A percentile compares a stretch with the other conserved stretches of the same genome.
Evolutionary conservation across 2,888 invertebrate genomes (phyloP).

Genomic region (Idaea dimidiata): DNA sequence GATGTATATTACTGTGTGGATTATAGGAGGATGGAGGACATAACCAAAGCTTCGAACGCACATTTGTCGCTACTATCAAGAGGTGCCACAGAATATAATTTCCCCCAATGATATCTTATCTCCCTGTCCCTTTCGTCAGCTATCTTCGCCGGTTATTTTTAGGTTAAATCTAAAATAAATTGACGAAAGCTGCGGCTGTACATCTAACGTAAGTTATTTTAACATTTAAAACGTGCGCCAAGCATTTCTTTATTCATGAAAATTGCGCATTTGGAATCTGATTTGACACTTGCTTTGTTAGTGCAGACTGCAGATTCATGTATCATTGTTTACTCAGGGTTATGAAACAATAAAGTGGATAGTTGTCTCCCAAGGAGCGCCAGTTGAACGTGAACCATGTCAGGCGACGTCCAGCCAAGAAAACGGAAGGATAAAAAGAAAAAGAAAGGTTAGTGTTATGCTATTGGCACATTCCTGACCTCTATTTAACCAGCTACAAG

Average conservation of each 20-base stretch:
- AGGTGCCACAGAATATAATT: not conserved
- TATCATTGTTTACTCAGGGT: slow-evolving; percentile 72
- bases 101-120: slow-evolving; percentile 15
- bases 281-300: slow-evolving; percentile 41
- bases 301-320: slow-evolving; percentile 54
- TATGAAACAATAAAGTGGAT: slow-evolving; percentile 73
- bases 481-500: not conserved
- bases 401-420: slow-evolving; percentile 92
- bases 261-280: slow-evolving; percentile 70
- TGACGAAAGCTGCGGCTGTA: slow-evolving; percentile 65
- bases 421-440: slow-evolving; percentile 92
- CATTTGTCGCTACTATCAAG: not conserved
- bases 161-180: slow-evolving; percentile 80
- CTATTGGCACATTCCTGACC: slow-evolving; percentile 13
- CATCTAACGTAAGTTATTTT: slow-evolving; percentile 74
- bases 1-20: not conserved
- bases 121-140: slow-evolving; percentile 63
- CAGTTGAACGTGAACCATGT: slow-evolving; percentile 83
- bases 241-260: slow-evolving; percentile 56
- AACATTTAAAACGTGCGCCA: slow-evolving; percentile 66
- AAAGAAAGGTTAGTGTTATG: slow-evolving; percentile 86
- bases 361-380: slow-evolving; percentile 67
- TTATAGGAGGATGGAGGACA: too few species aligned
- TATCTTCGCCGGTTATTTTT: slow-evolving; percentile 78
- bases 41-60: not conserved